Evolutionary conservation across 30 jellyfish, hydroid and myxozoan species (phyloP), one percentile per base, ranked within the genome.

Genomic region (Aurelia sp.): DNA sequence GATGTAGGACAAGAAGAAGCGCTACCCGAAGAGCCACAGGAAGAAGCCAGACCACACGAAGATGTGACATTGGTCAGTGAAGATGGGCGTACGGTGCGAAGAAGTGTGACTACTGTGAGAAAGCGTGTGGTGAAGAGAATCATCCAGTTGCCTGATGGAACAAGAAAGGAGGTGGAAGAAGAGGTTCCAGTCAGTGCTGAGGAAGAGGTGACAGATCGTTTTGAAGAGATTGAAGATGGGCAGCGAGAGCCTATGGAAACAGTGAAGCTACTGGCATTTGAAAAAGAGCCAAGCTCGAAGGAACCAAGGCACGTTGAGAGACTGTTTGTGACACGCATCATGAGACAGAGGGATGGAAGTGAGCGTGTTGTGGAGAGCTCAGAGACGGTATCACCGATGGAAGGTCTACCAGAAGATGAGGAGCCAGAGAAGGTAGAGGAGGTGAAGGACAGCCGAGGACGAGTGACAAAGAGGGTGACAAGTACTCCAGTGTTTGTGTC

Each of bases 291-390:
- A 21, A 40, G 30, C 17, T 20, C 38, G 50, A 82, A 67, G 59
- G 77, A 75, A 44, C 96, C 96, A 19, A 84, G 80, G n/a, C 96
- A 97, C 77, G 93, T 91, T 20, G 96, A 91, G 71, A 66, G 97
- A 55, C 89, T 84, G 72, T 76, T 52, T 63, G 92, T 84, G 71
- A 91, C 96, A 13, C 76, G 97, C 51, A 96, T 91, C 33, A 31
- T 85, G 79, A 74, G 98, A 60, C 85, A 74, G 79, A 92, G 89
- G 15, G 96, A 85, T 76, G 98, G 98, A 77, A 77, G 67, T 19
- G 96, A 85, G 57, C 77, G 83, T n/a, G 72, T 91, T n/a, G 48
- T 91, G 38, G 98, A 91, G 84, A 78, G 70, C 48, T 91, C 98
- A 4, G 98, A 91, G 73, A 91, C 97, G 0, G 89, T 91, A 24